Base-by-base conservation (phyloP, 2,797 vertebrate genomes). In the Gambelia wislizenii region DNA sequence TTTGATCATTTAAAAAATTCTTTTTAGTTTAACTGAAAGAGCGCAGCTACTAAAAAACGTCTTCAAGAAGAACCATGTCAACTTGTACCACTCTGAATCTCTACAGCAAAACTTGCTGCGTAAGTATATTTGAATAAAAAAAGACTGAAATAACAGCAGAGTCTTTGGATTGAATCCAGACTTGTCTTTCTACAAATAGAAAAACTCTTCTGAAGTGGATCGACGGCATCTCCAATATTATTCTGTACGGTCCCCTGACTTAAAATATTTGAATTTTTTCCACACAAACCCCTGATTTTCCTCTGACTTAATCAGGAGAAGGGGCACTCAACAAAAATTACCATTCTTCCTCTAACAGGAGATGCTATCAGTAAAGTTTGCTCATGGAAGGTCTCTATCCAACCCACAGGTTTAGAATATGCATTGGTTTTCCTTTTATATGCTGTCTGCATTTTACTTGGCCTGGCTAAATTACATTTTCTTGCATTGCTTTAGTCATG, bases 31-130 rank as follows among this genome's bases (percentile, higher is more conserved):
- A 97, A 99, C 98, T 0, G 99, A 99, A 97, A 97, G 98, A 94
- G 99, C 99, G 13, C 99, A 99, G 67, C 98, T 99, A 52, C 97
- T 99, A 96, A 99, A 99, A 98, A 99, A 99, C 61, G 98, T 99
- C 94, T 99, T 99, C 95, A 99, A 99, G 98, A 99, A 99, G 98
- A 99, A 98, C 95, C 99, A 98, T 0, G 97, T 98, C 96, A 98
- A 97, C 91, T 94, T 99, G 93, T 99, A 99, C 97, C 98, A 98
- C 16, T 99, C 99, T 0, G 98, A 99, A 61, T 99, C 99, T 88
- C 94, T 99, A 96, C 99, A 99, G 92, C 99, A 99, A 95, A 99
- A 99, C 93, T 95, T 99, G 93, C 98, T 99, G 92, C 99, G 98
- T 99, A 97, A 99, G 99, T 99, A 76, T 90, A 90, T 76, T 7